Percentiles rank a stretch among this genome's conserved stretches.
These are phyloP conservation scores for Hydriomena furcata DNA, from an alignment of 2,888 invertebrate genomes.

Conservation along the genomic window DNA sequence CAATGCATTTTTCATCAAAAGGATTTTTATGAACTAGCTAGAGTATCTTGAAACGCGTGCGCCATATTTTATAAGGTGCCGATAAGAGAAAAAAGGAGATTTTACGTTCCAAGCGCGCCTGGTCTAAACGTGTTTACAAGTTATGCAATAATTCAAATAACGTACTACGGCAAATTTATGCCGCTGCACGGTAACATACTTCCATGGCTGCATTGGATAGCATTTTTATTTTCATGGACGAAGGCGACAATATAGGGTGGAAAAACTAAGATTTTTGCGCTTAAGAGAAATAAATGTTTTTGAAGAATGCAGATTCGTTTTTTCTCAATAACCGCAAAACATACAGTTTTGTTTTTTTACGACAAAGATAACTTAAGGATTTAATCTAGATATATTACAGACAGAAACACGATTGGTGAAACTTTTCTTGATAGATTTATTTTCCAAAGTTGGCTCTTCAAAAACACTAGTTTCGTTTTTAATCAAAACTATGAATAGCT, in stretches of 20 bases:
- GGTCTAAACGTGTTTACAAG: constrained; percentile 78
- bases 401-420: too few species aligned
- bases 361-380: too few species aligned
- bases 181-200: constrained; percentile 76
- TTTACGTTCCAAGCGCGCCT: constrained; percentile 57
- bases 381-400: too few species aligned
- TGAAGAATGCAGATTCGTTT: too few species aligned
- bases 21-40: constrained; percentile 20
- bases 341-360: too few species aligned
- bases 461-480: too few species aligned
- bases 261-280: not conserved
- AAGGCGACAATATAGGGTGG: constrained; percentile 42
- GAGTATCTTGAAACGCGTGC: constrained; percentile 44
- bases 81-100: constrained; percentile 59
- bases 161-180: constrained; percentile 77
- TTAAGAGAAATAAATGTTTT: too few species aligned
- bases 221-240: constrained; percentile 78
- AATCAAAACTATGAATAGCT: too few species aligned
- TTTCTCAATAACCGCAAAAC: too few species aligned
- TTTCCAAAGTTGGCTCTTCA: too few species aligned
- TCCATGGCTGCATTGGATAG: constrained; percentile 78
- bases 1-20: constrained; percentile 25
- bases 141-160: constrained; percentile 81
- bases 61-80: constrained; percentile 53
- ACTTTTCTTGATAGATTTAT: too few species aligned